phyloP scores from a whole-genome alignment of 2,797 vertebrate species.

The Gymnopithys bicolor region DNA sequence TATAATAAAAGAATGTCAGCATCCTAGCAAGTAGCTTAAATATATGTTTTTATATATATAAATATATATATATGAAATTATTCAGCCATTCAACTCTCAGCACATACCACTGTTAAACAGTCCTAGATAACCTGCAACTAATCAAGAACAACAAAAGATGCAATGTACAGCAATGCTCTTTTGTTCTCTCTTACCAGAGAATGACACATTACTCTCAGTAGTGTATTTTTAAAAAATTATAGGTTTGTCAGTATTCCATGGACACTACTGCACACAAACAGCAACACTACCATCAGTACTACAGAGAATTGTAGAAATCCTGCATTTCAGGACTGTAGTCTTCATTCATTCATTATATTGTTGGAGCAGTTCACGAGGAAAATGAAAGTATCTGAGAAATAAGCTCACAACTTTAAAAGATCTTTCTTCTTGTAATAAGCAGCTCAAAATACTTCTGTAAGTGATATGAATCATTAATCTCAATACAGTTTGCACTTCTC shows the following conservation, averaged over 20 bases:
- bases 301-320: background rate
- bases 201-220: background rate
- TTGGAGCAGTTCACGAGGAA: background rate
- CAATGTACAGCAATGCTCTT: background rate
- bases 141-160: background rate
- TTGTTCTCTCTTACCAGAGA: background rate
- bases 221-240: background rate
- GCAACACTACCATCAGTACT: background rate
- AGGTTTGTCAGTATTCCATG: background rate
- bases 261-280: background rate
- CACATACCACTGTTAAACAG: background rate
- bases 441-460: background rate
- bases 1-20: conserved; percentile 42
- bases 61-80: background rate
- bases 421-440: background rate
- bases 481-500: background rate
- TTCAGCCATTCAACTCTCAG: background rate
- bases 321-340: background rate
- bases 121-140: background rate
- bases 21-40: background rate
- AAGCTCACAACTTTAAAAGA: background rate
- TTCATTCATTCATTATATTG: background rate
- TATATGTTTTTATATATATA: background rate
- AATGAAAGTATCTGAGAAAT: background rate
- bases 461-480: background rate